Base-by-base conservation (phyloP, 2,888 invertebrate species). In the Polydrusus cervinus region DNA sequence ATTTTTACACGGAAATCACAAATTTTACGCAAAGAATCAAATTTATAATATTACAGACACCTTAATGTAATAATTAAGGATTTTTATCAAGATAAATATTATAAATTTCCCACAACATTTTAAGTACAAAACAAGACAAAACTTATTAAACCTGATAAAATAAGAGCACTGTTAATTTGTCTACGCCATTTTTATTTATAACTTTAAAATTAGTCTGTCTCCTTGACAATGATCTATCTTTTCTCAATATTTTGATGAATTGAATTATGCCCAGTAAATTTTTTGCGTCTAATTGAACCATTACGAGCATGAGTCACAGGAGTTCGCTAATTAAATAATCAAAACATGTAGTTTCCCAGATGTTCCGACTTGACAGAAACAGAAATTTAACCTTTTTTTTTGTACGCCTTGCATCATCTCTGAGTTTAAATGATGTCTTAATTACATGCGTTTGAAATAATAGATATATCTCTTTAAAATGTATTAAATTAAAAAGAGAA, bases 171-270 rank as follows among this genome's bases (percentile, higher is more conserved):
- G 16, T 60, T 60, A 16, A 57, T 16, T 9, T n/a, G 57, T 57
- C 9, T 66, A 67, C 43, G 67, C 67, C 51, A 67, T 53, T 18
- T 67, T 67, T 67, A 67, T 67, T 67, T 67, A 49, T 67, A 67
- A 34, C 53, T 51, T 53, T 20, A 40, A 18, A 40, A 47, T 47
- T 25, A 62, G 45, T 47, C 62, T 62, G 47, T 45, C 14, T 49
- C 70, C 70, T 70, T 70, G 70, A 70, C 62, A 70, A 70, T 70
- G 70, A 62, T 70, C 70, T 70, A 70, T 70, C 60, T 70, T 70
- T 62, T 62, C 70, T 70, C 70, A 70, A 70, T 70, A 70, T 61
- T 61, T 70, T 70, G 70, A 62, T 62, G 62, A 70, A 62, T 70
- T 38, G 38, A 62, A 70, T 70, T 70, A 69, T 34, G 25, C 14